phyloP scores from a whole-genome alignment of 30 jellyfish, hydroid and myxozoan species.

The Catostylus mosaicus region DNA sequence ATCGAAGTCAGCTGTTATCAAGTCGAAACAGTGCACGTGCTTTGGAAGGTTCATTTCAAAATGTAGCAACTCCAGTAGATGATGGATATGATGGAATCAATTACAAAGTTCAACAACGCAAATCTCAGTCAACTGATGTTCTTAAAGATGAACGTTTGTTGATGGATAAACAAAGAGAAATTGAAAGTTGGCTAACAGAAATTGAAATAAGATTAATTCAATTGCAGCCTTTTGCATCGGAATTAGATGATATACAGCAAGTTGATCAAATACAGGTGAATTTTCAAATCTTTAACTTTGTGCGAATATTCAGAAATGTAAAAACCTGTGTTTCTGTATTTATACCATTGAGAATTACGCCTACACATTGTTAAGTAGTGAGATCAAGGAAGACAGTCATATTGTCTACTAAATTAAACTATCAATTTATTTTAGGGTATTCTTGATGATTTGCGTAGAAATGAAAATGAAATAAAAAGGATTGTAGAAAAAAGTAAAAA shows the following conservation, averaged over 20 bases:
- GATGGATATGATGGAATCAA: slow-evolving; percentile 4
- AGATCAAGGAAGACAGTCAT: too few relatives aligned
- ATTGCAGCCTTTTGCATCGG: slow-evolving; percentile 83
- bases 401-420: too few relatives aligned
- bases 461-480: neutral
- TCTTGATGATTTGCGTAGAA: slow-evolving; percentile 30
- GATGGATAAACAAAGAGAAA: slow-evolving; percentile 37
- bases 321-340: neutral
- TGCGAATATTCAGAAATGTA: too few relatives aligned
- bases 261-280: slow-evolving; percentile 44
- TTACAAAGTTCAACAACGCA: neutral
- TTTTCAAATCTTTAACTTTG: neutral
- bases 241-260: slow-evolving; percentile 37
- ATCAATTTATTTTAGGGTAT: slow-evolving; percentile 21
- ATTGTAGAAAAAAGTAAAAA: slow-evolving; percentile 32
- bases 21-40: neutral
- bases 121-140: neutral
- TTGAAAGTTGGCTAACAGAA: slow-evolving; percentile 86
- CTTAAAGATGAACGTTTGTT: neutral
- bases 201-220: slow-evolving; percentile 75
- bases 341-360: too few relatives aligned
- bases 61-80: slow-evolving; percentile 5
- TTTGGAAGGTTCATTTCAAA: neutral
- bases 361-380: too few relatives aligned
- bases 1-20: neutral